Conservation (phyloP, 2,113 vertebrate species). For the Piprites chloris region DNA sequence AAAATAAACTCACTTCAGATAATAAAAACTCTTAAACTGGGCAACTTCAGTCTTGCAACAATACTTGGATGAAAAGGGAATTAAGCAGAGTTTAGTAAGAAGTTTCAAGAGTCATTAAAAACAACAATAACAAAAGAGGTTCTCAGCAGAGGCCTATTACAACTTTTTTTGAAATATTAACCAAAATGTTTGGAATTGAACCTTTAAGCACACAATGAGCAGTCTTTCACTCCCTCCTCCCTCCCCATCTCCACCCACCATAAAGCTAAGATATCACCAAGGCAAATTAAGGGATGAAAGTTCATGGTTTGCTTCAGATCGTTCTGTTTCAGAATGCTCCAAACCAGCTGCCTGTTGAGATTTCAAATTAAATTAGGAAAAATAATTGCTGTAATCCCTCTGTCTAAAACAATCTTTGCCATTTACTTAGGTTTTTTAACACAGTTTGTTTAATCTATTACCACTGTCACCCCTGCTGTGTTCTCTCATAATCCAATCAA, state of each 20-base stretch:
- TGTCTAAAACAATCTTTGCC: conserved; percentile 14
- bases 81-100: not conserved
- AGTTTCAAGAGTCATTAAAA: not conserved
- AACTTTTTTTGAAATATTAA: not conserved
- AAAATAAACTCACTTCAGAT: not conserved
- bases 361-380: conserved; percentile 41
- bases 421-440: conserved; percentile 22
- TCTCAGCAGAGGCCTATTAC: not conserved
- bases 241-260: too few relatives aligned
- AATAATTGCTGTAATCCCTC: conserved; percentile 12
- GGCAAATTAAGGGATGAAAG: conserved; percentile 6
- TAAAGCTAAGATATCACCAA: not conserved
- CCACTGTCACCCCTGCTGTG: not conserved
- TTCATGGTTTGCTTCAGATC: not conserved
- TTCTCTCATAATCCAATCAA: not conserved
- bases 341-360: conserved; percentile 1
- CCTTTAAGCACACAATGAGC: not conserved
- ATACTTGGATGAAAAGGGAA: not conserved
- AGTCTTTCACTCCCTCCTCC: not conserved
- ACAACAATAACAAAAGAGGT: not conserved
- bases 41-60: not conserved
- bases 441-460: conserved; percentile 20
- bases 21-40: not conserved
- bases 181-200: not conserved
- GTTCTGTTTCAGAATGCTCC: conserved; percentile 2